These are phyloP conservation scores for Tragelaphus buxtoni DNA, from an alignment of 2,113 vertebrate genomes.

Conservation along the genomic window DNA sequence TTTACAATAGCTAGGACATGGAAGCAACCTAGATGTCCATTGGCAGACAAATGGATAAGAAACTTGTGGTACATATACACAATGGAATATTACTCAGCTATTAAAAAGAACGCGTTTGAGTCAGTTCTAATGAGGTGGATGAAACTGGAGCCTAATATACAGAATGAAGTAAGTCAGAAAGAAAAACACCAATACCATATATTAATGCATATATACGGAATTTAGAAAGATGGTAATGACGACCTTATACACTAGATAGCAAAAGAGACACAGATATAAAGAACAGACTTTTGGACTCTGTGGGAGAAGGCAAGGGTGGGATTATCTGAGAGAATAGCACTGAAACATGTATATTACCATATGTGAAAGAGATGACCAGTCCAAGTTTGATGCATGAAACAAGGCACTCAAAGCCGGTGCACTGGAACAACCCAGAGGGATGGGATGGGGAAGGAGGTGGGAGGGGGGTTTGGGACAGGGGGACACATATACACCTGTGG, in stretches of 20 bases:
- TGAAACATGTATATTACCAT: not conserved
- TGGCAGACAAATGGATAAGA: not conserved
- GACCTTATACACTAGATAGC: not conserved
- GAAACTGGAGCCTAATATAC: not conserved
- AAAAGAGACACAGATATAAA: not conserved
- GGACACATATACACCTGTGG: not conserved
- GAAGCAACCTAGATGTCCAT: not conserved
- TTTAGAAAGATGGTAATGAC: fast-evolving
- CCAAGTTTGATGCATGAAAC: not conserved
- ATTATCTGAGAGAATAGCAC: not conserved
- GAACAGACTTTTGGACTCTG: not conserved
- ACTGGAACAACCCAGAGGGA: not conserved
- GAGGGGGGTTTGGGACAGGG: not conserved
- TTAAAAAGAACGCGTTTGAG: not conserved
- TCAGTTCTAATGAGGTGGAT: not conserved
- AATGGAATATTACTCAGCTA: not conserved
- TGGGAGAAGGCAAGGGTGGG: not conserved
- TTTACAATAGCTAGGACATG: not conserved
- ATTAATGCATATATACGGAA: not conserved
- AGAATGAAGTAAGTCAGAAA: not conserved
- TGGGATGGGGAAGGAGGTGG: not conserved
- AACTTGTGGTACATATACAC: not conserved
- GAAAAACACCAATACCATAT: not conserved
- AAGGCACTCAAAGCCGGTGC: not conserved
- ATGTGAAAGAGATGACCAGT: not conserved